Evolutionary conservation across 2,888 invertebrate species (phyloP).

Genomic region (Oscheius sp.): DNA sequence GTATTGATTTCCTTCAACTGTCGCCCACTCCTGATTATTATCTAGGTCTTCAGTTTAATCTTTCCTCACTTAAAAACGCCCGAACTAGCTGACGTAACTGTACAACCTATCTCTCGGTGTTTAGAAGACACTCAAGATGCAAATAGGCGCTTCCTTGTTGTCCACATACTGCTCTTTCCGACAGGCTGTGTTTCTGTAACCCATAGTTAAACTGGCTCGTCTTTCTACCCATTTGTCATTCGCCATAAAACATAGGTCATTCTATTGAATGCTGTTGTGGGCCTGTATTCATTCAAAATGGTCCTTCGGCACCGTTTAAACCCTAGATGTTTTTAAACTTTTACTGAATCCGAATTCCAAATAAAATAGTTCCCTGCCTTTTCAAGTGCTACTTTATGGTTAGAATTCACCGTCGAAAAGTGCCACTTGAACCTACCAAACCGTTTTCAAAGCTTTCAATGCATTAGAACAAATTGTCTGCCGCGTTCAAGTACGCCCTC

Average conservation of each 20-base stretch:
- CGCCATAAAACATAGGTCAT: conserved; percentile 22
- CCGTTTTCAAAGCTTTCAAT: background rate
- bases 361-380: no score
- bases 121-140: conserved; percentile 15
- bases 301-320: background rate
- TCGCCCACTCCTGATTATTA: background rate
- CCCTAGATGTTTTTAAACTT: background rate
- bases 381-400: no score
- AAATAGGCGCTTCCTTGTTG: conserved; percentile 28
- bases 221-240: conserved; percentile 5
- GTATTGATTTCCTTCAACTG: conserved; percentile 26
- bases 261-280: conserved; percentile 26
- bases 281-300: background rate
- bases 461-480: conserved; percentile 4
- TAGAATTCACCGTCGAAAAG: no score
- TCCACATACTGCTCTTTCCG: conserved; percentile 2
- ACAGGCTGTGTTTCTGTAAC: background rate
- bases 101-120: background rate
- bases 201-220: background rate
- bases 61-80: background rate
- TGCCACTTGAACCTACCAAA: background rate
- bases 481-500: background rate
- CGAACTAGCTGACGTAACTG: background rate
- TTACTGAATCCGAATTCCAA: no score
- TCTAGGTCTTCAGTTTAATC: background rate